Evolutionary conservation across 2,113 vertebrate species (phyloP), one percentile per base, ranked within the genome.

Genomic region (Neodon shergylaensis): DNA sequence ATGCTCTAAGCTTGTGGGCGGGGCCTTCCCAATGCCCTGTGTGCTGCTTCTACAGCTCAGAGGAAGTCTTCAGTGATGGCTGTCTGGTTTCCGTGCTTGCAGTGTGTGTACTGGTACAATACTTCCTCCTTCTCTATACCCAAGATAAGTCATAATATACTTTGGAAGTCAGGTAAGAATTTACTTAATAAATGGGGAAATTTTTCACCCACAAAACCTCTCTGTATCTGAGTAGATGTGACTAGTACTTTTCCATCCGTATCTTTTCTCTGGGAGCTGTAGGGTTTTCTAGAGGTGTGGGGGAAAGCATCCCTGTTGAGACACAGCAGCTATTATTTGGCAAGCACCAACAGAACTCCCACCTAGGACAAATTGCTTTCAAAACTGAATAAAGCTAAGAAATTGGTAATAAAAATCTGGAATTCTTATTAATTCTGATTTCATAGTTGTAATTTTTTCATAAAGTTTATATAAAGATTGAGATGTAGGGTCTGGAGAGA

Each of bases 351-450:
- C 88, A 7, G 79, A 49, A 90, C 54, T 49, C 19, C 66, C 79
- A 73, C 12, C 92, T 66, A 49, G 78, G 61, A 39, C 54, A 83
- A 78, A 49, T 91, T 93, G 19, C 73, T 94, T 92, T 73, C 10
- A 81, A 96, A 95, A 92, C 31, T 44, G 33, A 94, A 26, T 36
- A 26, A 89, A 44, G 33, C 31, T 85, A 90, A 93, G 79, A 88
- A 92, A 88, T 66, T 36, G 54, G 28, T 95, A 54, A 54, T 17
- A 54, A 39, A 94, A 78, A 84, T 92, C 79, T 74, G 5, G 8
- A 92, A 11, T 10, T 52, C 54, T 78, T 68, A 82, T 89, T 58
- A 96, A 91, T 47, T 91, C 0, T 22, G 63, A 58, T 9, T 94
- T 91, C 65, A 42, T 44, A 87, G 84, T 90, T 93, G n/a, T 87